phyloP scores from a whole-genome alignment of 2,797 vertebrate species.

The Crenuchus spilurus region DNA sequence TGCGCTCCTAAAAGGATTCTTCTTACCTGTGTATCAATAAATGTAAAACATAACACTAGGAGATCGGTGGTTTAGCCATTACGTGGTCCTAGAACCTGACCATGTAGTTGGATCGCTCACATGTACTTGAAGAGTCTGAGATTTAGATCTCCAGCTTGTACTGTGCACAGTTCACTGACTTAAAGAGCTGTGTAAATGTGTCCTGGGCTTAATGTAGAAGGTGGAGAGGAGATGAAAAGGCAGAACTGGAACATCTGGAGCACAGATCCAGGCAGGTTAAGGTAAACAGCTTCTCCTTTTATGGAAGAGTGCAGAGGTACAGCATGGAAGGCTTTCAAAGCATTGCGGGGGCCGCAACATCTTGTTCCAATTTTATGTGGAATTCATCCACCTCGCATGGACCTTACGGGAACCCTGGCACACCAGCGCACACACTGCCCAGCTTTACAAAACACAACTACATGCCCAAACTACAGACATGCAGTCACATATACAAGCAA shows the following conservation, averaged over 20 bases:
- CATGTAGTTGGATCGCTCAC: no score
- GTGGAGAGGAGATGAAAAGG: slow-evolving; percentile 74
- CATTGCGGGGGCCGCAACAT: slow-evolving; percentile 71
- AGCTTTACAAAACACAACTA: slow-evolving; percentile 11
- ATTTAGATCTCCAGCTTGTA: slow-evolving; percentile 11
- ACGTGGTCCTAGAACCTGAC: not conserved
- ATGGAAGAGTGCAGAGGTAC: slow-evolving; percentile 78
- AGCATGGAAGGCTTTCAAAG: slow-evolving; percentile 82
- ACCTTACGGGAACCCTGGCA: slow-evolving; percentile 71
- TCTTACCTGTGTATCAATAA: no score
- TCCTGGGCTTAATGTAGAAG: slow-evolving; percentile 38
- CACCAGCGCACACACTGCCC: slow-evolving; percentile 33
- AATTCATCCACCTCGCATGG: slow-evolving; percentile 56
- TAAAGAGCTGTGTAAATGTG: slow-evolving; percentile 8
- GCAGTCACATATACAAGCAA: slow-evolving; percentile 37
- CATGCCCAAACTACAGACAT: slow-evolving; percentile 46
- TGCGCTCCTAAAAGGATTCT: no score
- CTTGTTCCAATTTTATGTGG: slow-evolving; percentile 79
- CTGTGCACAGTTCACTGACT: slow-evolving; percentile 9
- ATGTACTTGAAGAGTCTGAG: not conserved
- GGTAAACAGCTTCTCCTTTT: slow-evolving; percentile 82
- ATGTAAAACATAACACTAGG: not conserved
- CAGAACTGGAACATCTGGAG: slow-evolving; percentile 77
- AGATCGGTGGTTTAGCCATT: not conserved
- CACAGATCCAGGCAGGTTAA: slow-evolving; percentile 80